Base-by-base conservation (phyloP, 2,113 vertebrate genomes). In the Merops nubicus region DNA sequence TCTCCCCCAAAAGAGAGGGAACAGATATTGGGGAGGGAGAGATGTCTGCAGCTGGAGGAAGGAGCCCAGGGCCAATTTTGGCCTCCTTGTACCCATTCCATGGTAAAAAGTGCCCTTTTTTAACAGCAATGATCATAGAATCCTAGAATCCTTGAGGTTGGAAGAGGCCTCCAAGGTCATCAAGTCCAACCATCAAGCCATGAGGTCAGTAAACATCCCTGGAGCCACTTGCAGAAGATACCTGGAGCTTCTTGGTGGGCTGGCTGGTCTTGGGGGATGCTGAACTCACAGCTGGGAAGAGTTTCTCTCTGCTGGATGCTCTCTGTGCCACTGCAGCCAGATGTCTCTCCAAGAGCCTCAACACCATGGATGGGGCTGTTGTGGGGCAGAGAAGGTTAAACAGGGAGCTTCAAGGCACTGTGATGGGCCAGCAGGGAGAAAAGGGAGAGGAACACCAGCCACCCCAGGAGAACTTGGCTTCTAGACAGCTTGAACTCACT, bases 331-430 rank as follows among this genome's bases (percentile, higher is more conserved):
- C 59, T 5, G 50, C 81, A 64, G 73, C 96, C 19, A 97, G 91
- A 77, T 73, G 50, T 45, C 93, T 97, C 88, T 98, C 97, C 3
- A 98, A 77, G 78, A 87, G 96, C 85, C 74, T 98, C 40, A 89
- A 83, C 59, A 93, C 69, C 0, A 64, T 95, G 60, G 98, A 89
- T 9, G 97, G 95, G 79, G 96, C 78, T 7, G 97, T 97, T 98
- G 79, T 18, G 70, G 23, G 26, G 20, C 42, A 91, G 18, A 73
- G 42, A 14, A 3, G 38, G 31, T 47, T 70, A 57, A 38, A 53
- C 15, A 33, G 16, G 64, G 23, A 62, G 19, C 25, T 14, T 42
- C n/a, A 31, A 28, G 21, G 21, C 13, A 33, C 3, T 2, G 59
- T 19, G 17, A 29, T 33, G 19, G 15, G 64, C 59, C 6, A 36